A percentile compares a stretch with the other conserved stretches of the same genome.
phyloP scores from a whole-genome alignment of 2,888 invertebrate genomes.

The Platycheirus albimanus region DNA sequence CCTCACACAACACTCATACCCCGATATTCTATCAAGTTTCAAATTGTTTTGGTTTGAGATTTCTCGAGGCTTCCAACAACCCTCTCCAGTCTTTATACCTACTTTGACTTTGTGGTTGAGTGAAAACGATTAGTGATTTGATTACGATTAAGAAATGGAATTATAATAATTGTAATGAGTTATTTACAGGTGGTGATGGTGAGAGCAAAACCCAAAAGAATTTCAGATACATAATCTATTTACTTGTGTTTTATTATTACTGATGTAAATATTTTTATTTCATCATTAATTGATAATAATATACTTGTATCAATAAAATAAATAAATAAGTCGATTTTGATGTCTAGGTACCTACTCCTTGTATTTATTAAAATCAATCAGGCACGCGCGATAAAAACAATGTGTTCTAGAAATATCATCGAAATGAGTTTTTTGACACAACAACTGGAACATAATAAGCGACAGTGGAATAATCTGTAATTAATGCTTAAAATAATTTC shows the following conservation, averaged over 20 bases:
- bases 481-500: neutral
- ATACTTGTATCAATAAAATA: too few relatives aligned
- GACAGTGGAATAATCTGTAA: neutral
- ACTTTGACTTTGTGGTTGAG: neutral
- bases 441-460: neutral
- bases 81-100: too few relatives aligned
- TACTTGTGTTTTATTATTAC: too few relatives aligned
- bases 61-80: neutral
- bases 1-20: neutral
- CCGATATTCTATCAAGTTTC: constrained; percentile 29
- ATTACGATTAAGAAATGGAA: neutral
- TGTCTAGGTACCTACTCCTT: neutral
- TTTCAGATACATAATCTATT: too few relatives aligned
- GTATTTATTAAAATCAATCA: neutral
- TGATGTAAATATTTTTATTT: too few relatives aligned
- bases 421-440: constrained; percentile 29
- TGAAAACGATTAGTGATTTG: neutral
- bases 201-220: too few relatives aligned
- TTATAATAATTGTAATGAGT: neutral
- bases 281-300: too few relatives aligned
- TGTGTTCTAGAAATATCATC: constrained; percentile 2
- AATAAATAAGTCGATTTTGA: neutral
- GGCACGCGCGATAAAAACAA: neutral
- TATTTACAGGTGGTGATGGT: neutral
- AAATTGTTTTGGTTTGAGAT: constrained; percentile 35